phyloP scores from a whole-genome alignment of 2,888 invertebrate genomes.

The Drosophila pullipes region DNA sequence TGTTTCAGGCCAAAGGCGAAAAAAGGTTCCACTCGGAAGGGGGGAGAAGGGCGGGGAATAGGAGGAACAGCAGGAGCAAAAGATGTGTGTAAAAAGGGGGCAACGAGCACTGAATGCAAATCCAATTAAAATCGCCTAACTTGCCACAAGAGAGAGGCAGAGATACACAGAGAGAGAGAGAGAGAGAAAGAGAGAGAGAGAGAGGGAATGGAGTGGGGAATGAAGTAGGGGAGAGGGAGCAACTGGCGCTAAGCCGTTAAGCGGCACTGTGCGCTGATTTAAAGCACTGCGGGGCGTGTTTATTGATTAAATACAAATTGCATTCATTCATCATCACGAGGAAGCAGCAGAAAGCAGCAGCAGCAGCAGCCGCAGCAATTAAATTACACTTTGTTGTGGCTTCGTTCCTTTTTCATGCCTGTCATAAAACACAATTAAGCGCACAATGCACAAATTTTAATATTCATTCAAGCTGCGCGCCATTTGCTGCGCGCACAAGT shows the following conservation, averaged over 20 bases:
- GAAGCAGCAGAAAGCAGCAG: conserved; percentile 6
- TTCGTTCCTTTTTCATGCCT: conserved; percentile 20
- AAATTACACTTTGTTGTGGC: conserved; percentile 70
- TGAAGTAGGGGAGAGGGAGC: conserved; percentile 8
- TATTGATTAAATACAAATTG: conserved; percentile 81
- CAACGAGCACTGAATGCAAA: conserved; percentile 68
- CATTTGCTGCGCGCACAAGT: neutral
- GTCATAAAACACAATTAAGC: conserved; percentile 56
- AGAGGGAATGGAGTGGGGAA: neutral
- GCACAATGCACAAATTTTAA: neutral
- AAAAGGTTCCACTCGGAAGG: neutral
- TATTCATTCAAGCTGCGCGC: conserved; percentile 22
- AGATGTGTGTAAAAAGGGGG: conserved; percentile 31
- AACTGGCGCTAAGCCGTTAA: conserved; percentile 78
- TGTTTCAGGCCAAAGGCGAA: conserved; percentile 66
- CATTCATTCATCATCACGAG: conserved; percentile 73
- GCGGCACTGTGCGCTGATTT: conserved; percentile 79
- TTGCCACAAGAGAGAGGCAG: conserved; percentile 11
- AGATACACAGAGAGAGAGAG: neutral
- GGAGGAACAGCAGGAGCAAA: neutral
- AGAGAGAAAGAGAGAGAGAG: neutral
- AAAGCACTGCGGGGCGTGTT: conserved; percentile 79
- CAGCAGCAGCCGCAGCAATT: conserved; percentile 57
- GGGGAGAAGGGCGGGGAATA: rapidly evolving
- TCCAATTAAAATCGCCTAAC: conserved; percentile 75